phyloP scores from a whole-genome alignment of 2,797 vertebrate species.

The Notolepis coatsorum region DNA sequence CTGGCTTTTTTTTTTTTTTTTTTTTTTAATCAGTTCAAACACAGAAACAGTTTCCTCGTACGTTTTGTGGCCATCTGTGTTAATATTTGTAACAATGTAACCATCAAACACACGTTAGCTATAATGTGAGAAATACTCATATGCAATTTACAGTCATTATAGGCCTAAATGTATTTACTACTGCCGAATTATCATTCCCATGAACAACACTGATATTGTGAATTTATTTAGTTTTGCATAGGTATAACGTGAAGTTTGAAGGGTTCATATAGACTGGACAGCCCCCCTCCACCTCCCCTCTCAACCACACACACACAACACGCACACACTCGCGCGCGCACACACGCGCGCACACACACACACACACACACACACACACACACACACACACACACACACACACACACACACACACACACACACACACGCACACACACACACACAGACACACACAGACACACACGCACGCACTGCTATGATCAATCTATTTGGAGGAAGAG shows the following conservation, averaged over 20 bases:
- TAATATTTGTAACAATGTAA: background rate
- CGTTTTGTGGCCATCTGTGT: no score
- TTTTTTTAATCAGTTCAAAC: no score
- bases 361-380: constrained; percentile 14
- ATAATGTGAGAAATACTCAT: background rate
- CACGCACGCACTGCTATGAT: constrained; percentile 2
- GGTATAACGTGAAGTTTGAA: background rate
- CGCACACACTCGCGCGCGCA: background rate
- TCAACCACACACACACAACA: background rate
- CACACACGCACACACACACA: constrained; percentile 3
- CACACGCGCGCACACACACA: background rate
- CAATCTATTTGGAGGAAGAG: constrained; percentile 49
- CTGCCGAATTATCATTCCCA: background rate
- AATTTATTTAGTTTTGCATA: background rate
- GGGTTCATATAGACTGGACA: no score
- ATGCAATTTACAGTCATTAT: background rate
- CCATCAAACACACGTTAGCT: background rate
- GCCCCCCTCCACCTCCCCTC: no score
- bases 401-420: constrained; percentile 7
- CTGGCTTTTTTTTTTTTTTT: no score
- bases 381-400: constrained; percentile 1
- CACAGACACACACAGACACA: constrained; percentile 1
- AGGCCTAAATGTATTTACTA: background rate
- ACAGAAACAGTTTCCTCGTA: no score
- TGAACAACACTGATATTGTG: background rate